Percentiles rank a stretch among this genome's conserved stretches.
Evolutionary conservation across 2,888 invertebrate species (phyloP).

Genomic region (Pandemis cinnamomeana): DNA sequence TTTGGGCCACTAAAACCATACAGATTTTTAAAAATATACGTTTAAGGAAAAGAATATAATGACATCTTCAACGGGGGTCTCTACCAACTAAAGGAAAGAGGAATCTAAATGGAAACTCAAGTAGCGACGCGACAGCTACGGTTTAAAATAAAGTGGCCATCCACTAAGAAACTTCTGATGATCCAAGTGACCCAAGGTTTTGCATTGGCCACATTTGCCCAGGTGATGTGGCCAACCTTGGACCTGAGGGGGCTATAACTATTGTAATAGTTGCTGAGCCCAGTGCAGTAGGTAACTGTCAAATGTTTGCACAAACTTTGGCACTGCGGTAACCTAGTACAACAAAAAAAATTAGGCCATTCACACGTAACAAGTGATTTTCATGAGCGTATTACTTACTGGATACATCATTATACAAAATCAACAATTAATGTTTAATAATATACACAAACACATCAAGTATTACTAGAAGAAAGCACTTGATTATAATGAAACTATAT

Average conservation of each 20-base stretch:
- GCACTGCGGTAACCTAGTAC: conserved; percentile 66
- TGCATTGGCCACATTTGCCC: neutral
- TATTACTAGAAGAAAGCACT: conserved; percentile 40
- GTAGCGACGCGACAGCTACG: too few species aligned
- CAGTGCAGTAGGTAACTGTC: conserved; percentile 28
- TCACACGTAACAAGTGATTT: conserved; percentile 21
- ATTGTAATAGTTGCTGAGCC: neutral
- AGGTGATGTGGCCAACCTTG: neutral
- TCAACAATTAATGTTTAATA: conserved; percentile 25
- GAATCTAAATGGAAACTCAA: too few species aligned
- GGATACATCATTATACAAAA: conserved; percentile 27
- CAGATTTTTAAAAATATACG: neutral
- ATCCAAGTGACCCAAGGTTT: neutral
- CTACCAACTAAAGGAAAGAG: too few species aligned
- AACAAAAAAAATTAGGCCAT: conserved; percentile 57
- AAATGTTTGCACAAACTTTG: conserved; percentile 54
- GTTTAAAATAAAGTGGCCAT: too few species aligned
- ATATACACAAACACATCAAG: conserved; percentile 40
- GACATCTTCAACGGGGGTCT: too few species aligned
- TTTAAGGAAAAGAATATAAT: too few species aligned
- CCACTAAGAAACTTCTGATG: neutral
- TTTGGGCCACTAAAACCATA: neutral
- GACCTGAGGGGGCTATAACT: neutral
- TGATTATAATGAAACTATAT: conserved; percentile 43
- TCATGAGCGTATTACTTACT: conserved; percentile 25